Evolutionary conservation across 2,888 invertebrate species (phyloP), one percentile per base, ranked within the genome.

Genomic region (Hypomecis atomaria): DNA sequence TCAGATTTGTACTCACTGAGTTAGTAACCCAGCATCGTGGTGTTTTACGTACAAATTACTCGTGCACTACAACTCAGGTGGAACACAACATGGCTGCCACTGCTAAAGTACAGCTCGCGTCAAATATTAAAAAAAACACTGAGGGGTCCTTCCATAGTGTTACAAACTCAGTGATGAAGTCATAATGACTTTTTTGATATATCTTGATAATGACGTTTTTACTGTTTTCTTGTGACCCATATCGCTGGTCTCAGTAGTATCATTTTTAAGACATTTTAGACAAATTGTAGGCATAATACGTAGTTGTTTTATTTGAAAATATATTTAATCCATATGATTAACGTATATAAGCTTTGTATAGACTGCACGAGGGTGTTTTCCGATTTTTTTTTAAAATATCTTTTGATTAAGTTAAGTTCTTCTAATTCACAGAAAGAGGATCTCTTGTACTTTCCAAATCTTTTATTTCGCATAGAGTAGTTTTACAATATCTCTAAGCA

Each of bases 361-460:
- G 86, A 79, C 52, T 81, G 74, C 78, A 76, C 73, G 78, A 83
- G 42, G 42, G 13, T 40, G 82, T 84, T 81, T 82, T 83, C 81
- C 73, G 73, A 76, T 78, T 78, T 69, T 68, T 77, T 81, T 76
- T n/a, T n/a, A n/a, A n/a, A 66, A 66, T 70, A 23, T 57, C 67
- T 77, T 81, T 81, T 74, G 33, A 47, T 59, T 59, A 55, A 8
- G 45, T 76, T 75, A 78, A 74, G 70, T 63, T 70, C 81, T 84
- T 86, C 82, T 83, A 84, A 77, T 84, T 83, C 72, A 81, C 82
- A 84, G 78, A 66, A 73, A 75, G 69, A 79, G 81, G 87, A 90
- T 90, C 89, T 90, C 89, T 87, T 77, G 77, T 78, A 65, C 73
- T 83, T 85, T 86, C 78, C 78, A 81, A 82, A 83, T 79, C 59